phyloP scores from a whole-genome alignment of 2,888 invertebrate species.

The Eudemis profundana region DNA sequence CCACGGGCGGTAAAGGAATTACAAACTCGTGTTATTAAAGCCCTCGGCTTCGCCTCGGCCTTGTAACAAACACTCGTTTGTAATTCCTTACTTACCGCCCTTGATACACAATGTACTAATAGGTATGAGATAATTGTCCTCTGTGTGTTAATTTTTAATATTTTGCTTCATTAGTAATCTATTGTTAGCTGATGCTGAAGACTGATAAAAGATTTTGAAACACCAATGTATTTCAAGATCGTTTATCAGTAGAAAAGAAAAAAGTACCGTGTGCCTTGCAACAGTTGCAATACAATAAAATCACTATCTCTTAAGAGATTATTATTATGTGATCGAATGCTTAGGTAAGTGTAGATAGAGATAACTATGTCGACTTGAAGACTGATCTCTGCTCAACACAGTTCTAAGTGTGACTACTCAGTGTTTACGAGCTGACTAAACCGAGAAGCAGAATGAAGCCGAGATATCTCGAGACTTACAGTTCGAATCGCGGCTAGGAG shows the following conservation, averaged over 20 bases:
- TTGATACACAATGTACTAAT: no score
- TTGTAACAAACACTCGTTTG: no score
- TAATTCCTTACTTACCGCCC: no score
- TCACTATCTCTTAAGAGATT: background rate
- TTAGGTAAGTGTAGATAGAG: background rate
- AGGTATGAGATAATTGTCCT: conserved; percentile 1
- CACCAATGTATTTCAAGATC: background rate
- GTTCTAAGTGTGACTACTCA: no score
- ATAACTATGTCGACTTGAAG: background rate
- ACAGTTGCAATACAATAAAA: background rate
- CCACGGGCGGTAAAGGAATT: no score
- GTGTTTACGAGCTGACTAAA: no score
- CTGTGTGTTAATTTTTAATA: background rate
- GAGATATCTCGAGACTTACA: no score
- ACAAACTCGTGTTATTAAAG: no score
- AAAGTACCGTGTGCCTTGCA: background rate
- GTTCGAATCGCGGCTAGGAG: no score
- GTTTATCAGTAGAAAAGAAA: no score
- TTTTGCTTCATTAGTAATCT: background rate
- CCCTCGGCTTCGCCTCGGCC: no score
- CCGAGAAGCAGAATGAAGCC: no score
- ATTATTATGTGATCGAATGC: background rate
- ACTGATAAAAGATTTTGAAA: background rate
- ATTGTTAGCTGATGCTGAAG: background rate
- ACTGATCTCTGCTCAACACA: background rate